phyloP scores from a whole-genome alignment of 2,888 invertebrate species.

The Agrochola lychnidis region DNA sequence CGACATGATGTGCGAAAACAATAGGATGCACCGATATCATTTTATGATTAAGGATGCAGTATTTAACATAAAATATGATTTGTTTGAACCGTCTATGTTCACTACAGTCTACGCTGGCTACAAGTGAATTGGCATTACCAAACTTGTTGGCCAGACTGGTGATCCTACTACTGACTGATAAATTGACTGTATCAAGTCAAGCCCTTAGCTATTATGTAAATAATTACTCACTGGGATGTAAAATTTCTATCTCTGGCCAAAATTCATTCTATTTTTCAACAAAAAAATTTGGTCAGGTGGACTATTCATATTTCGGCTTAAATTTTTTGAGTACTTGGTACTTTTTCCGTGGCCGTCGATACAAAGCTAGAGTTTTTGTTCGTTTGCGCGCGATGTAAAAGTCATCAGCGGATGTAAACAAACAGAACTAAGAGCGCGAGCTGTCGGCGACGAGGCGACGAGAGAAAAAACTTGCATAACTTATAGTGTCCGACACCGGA shows the following conservation, averaged over 20 bases:
- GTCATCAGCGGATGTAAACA: slow-evolving; percentile 56
- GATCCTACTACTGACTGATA: background rate
- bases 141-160: background rate
- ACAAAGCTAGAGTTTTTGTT: slow-evolving; percentile 56
- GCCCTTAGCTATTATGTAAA: background rate
- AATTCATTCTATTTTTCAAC: background rate
- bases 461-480: slow-evolving; percentile 60
- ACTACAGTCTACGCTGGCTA: background rate
- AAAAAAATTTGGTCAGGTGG: background rate
- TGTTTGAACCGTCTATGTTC: background rate
- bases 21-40: slow-evolving; percentile 7
- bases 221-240: background rate
- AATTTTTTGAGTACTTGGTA: background rate
- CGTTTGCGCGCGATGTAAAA: slow-evolving; percentile 47
- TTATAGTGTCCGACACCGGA: slow-evolving; percentile 33
- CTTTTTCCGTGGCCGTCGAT: slow-evolving; percentile 22
- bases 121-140: background rate
- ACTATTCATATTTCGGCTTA: background rate
- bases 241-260: too few relatives aligned
- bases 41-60: background rate
- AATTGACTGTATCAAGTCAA: background rate
- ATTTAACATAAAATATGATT: slow-evolving; percentile 1
- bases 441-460: background rate
- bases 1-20: slow-evolving; percentile 8
- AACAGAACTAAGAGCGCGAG: slow-evolving; percentile 24